Percentiles rank a stretch among this genome's conserved stretches.
These are phyloP conservation scores for Drosophila lowei DNA, from an alignment of 1,140 invertebrate genomes.

Conservation along the genomic window DNA sequence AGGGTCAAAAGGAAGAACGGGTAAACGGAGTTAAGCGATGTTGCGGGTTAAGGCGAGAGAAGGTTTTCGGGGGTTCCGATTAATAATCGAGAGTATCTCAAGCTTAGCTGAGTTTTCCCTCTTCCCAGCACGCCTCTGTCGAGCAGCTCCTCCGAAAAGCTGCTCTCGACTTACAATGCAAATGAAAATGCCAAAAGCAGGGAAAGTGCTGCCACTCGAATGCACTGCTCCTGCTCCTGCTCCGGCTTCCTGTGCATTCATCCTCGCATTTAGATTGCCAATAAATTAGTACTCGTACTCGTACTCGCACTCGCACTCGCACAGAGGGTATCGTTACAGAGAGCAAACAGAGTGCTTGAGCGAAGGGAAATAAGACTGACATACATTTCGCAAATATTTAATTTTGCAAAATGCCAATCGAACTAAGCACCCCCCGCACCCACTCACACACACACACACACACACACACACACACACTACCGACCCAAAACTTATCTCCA, in stretches of 20 bases:
- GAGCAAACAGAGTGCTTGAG: background rate
- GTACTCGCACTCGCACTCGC: background rate
- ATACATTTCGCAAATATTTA: slow-evolving; percentile 50
- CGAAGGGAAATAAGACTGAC: slow-evolving; percentile 17
- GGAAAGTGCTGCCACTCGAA: background rate
- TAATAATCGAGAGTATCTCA: too few relatives aligned
- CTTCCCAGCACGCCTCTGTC: slow-evolving; percentile 1
- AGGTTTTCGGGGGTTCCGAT: too few relatives aligned
- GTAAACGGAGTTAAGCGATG: background rate
- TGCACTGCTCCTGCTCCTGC: background rate
- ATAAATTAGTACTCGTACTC: slow-evolving; percentile 53
- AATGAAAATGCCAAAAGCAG: slow-evolving; percentile 35
- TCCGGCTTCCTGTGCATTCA: slow-evolving; percentile 30
- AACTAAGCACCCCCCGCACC: background rate
- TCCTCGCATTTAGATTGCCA: slow-evolving; percentile 48
- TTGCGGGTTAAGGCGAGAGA: background rate
- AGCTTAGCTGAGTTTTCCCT: background rate
- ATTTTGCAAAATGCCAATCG: slow-evolving; percentile 61
- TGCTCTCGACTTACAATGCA: slow-evolving; percentile 44
- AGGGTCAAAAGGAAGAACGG: background rate
- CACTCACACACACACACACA: background rate
- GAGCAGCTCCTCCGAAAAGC: background rate
- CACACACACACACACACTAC: background rate
- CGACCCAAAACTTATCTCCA: background rate
- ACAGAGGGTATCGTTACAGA: too few relatives aligned